These are phyloP conservation scores for Drosophila mettleri DNA, from an alignment of 2,888 invertebrate genomes.

Conservation along the genomic window DNA sequence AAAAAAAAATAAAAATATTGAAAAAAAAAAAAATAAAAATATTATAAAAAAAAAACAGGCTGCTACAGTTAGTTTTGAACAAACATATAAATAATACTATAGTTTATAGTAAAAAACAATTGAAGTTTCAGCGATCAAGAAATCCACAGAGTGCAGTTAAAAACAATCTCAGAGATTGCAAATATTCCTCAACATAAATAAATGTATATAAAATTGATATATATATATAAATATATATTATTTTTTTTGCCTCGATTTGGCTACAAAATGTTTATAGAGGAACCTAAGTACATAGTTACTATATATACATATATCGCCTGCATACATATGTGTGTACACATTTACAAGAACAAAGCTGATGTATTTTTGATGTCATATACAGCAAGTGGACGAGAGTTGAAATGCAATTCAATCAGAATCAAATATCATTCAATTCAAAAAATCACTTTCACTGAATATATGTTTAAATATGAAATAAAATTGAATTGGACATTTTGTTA, in stretches of 20 bases:
- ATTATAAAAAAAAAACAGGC: slow-evolving; percentile 27
- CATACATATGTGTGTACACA: slow-evolving; percentile 3
- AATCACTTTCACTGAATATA: neutral
- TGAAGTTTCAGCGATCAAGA: slow-evolving; percentile 16
- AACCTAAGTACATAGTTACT: neutral
- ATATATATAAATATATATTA: too few species aligned
- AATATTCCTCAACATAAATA: slow-evolving; percentile 28
- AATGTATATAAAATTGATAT: slow-evolving; percentile 2
- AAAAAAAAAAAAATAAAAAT: too few species aligned
- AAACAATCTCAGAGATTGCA: slow-evolving; percentile 64
- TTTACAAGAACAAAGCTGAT: slow-evolving; percentile 32
- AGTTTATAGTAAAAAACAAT: slow-evolving; percentile 13
- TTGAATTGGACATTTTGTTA: too few species aligned
- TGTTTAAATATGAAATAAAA: slow-evolving; percentile 1
- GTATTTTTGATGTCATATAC: slow-evolving; percentile 68
- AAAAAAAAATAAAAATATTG: too few species aligned
- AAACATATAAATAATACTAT: neutral
- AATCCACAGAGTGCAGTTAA: slow-evolving; percentile 7
- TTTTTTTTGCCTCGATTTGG: slow-evolving; percentile 3
- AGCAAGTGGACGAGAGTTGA: slow-evolving; percentile 12
- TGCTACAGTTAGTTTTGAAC: slow-evolving; percentile 27
- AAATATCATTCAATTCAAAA: neutral
- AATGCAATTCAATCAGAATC: slow-evolving; percentile 6
- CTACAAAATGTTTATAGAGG: neutral
- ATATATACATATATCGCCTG: slow-evolving; percentile 1